Percentiles rank a stretch among this genome's conserved stretches.
phyloP scores from a whole-genome alignment of 2,797 vertebrate genomes.

The Crenichthys baileyi region DNA sequence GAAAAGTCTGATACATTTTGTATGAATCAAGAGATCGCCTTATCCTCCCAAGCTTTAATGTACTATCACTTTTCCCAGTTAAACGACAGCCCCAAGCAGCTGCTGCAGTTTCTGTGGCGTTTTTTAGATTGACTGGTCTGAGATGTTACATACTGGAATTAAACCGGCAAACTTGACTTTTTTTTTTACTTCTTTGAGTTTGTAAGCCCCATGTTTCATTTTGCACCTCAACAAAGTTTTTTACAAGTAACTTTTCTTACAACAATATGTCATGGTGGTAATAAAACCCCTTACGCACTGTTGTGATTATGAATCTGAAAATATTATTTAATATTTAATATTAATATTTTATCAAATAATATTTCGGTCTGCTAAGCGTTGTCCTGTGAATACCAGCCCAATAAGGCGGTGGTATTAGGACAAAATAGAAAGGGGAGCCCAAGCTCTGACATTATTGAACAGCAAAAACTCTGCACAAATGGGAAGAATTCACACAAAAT shows the following conservation, averaged over 20 bases:
- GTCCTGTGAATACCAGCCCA: too few species aligned
- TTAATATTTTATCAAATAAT: too few species aligned
- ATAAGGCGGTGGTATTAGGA: too few species aligned
- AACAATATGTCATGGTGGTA: not conserved
- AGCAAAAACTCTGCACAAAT: too few species aligned
- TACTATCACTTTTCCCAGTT: not conserved
- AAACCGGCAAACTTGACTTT: not conserved
- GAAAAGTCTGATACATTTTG: constrained; percentile 22
- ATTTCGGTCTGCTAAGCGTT: too few species aligned
- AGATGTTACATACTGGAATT: not conserved
- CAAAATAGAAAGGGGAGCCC: too few species aligned
- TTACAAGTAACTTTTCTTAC: not conserved
- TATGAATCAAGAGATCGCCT: not conserved
- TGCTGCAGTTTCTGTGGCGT: not conserved
- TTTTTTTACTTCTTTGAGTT: not conserved
- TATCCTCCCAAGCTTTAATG: not conserved
- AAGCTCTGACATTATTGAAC: too few species aligned
- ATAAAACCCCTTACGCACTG: not conserved
- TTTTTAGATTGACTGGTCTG: not conserved
- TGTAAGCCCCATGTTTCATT: not conserved
- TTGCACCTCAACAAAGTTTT: not conserved
- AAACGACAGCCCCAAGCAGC: not conserved
- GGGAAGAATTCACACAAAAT: too few species aligned
- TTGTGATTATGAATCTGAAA: too few species aligned
- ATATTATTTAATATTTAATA: too few species aligned